Base-by-base conservation (phyloP, 2,888 invertebrate genomes). In the Conus canariensis region DNA sequence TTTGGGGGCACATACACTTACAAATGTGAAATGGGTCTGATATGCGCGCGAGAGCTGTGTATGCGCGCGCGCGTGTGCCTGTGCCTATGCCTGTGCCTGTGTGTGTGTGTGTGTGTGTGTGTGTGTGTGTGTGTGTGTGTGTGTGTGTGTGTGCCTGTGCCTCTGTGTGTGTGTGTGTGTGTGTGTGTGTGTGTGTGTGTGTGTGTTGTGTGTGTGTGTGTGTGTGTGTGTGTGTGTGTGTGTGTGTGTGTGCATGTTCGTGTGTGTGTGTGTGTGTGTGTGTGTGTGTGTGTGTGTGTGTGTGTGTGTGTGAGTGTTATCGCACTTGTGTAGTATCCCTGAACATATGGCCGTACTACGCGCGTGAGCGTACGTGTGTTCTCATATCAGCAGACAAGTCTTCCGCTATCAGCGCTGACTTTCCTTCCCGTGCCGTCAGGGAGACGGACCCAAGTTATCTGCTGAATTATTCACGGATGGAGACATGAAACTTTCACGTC, bases 401-500 rank as follows among this genome's bases (percentile, higher is more conserved):
- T 64, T 1, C 16, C 16, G 12, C 60, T 14, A 64, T 64, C 12
- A 16, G 6, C 10, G 60, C 45, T 1, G 60, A 16, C 60, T 64
- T 64, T 64, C 60, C 60, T 45, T 45, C 45, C 45, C 45, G 45
- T 45, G 45, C 45, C 45, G 45, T 64, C 60, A 64, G 60, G 6
- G 60, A 16, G 70, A 8, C 22, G 70, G 70, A 64, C 64, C 45
- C 45, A 22, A 19, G 70, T 70, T 70, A 70, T 70, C 70, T 70
- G 19, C 4, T 70, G 70, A 70, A 70, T 70, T 70, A 70, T 70
- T 70, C 70, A 70, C 19, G 70, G 70, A 22, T 22, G 70, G 70
- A 19, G 70, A 70, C 70, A 70, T 70, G 70, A 70, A 70, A 70
- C 70, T 70, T 70, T 70, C 70, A 70, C 70, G 70, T 70, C 70